These are phyloP conservation scores for Synchiropus splendidus DNA, from an alignment of 2,113 vertebrate genomes.

Conservation along the genomic window DNA sequence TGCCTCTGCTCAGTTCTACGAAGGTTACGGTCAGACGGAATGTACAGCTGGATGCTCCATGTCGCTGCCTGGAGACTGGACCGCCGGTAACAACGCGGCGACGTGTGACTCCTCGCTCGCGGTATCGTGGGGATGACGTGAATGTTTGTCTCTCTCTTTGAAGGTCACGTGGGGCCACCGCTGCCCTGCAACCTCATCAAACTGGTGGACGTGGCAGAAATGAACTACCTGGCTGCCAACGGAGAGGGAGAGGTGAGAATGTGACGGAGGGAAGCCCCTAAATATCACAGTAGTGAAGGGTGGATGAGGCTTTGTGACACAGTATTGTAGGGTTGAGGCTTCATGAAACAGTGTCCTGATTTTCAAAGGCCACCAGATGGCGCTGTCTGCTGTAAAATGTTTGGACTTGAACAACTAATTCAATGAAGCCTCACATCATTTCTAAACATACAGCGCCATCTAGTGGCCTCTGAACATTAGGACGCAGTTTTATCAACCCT, in stretches of 20 bases:
- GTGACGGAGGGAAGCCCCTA: no score
- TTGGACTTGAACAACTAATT: no score
- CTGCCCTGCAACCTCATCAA: slow-evolving; percentile 85
- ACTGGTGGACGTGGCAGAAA: slow-evolving; percentile 87
- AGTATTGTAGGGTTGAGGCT: no score
- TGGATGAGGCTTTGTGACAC: no score
- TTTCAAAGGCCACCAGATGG: no score
- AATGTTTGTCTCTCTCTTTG: background rate
- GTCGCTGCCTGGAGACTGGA: slow-evolving; percentile 88
- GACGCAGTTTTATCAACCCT: no score
- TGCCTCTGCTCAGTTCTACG: slow-evolving; percentile 79
- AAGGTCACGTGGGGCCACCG: slow-evolving; percentile 90
- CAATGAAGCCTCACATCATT: no score
- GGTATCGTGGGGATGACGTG: background rate
- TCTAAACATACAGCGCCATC: no score
- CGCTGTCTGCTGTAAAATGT: no score
- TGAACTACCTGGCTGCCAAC: slow-evolving; percentile 87
- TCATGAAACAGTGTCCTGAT: no score
- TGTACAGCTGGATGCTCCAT: slow-evolving; percentile 86
- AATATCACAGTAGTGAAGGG: no score
- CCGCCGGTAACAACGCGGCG: slow-evolving; percentile 71
- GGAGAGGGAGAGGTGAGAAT: slow-evolving; percentile 89
- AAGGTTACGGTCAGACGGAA: slow-evolving; percentile 98
- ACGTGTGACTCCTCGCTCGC: background rate
- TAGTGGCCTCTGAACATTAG: no score